Base-by-base conservation (phyloP, 1,140 invertebrate genomes). In the Listronotus oregonensis region DNA sequence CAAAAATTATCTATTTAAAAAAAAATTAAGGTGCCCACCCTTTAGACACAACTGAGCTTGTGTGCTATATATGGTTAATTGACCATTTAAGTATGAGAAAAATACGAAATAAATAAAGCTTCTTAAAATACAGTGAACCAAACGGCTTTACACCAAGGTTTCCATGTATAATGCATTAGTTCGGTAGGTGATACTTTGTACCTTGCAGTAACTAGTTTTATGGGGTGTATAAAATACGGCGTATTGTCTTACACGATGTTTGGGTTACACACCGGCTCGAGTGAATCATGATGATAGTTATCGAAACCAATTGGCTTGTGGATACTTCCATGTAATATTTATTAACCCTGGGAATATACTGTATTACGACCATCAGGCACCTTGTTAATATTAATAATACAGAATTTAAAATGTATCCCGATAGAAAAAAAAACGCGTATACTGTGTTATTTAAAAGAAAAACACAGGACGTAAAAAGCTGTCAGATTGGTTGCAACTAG, bases 251-350 rank as follows among this genome's bases (percentile, higher is more conserved):
- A 66, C 64, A 59, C 47, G 64, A 40, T 51, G 52, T 65, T 49
- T 37, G 14, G 43, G 52, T 34, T 40, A 40, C 44, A 42, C 54
- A 34, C 56, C 15, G 55, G 44, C 40, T 55, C 49, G 55, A 50
- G 50, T 65, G 63, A 65, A 65, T 65, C 63, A 65, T 59, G 63
- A 65, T 65, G 49, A 55, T 65, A 65, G 63, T 65, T 65, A 65
- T 55, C 56, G 63, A 47, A 47, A 54, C 55, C 64, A 66, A 59
- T 66, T 66, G 64, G 55, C 40, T 31, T 66, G 55, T 46, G 34
- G 49, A 59, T 52, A 55, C 46, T 56, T 32, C 55, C 46, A 66
- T 66, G 64, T 47, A 66, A 66, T 66, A 66, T 66, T 58, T 66
- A 66, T 66, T 66, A 66, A 59, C 64, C 55, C 64, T 66, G 52